A percentile compares a stretch with the other conserved stretches of the same genome.
phyloP scores from a whole-genome alignment of 2,113 vertebrate genomes.

The Aviceda subcristata region DNA sequence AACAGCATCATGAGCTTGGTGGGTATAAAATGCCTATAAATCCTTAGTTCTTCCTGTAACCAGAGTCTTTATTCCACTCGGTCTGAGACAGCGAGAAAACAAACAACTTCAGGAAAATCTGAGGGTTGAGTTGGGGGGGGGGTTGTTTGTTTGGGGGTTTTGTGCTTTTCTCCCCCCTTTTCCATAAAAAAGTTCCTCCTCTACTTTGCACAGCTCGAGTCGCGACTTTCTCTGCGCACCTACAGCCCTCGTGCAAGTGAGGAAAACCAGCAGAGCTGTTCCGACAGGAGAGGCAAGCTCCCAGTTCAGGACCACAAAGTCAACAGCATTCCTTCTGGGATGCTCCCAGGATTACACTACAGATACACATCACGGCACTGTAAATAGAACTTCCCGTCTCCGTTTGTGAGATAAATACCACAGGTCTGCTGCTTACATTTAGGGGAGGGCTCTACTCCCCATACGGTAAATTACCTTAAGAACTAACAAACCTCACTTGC shows the following conservation, averaged over 20 bases:
- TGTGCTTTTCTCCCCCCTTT: not conserved
- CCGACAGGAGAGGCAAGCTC: not conserved
- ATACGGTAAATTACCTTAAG: not conserved
- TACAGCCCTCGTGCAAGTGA: not conserved
- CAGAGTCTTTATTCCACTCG: not conserved
- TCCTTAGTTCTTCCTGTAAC: not conserved
- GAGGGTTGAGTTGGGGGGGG: not conserved
- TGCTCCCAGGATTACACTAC: not conserved
- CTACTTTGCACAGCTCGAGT: not conserved
- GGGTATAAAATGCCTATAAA: slow-evolving; percentile 23
- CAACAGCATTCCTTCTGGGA: not conserved
- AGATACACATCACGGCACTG: not conserved
- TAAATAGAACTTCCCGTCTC: not conserved
- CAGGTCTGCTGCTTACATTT: not conserved
- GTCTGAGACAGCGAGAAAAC: not conserved
- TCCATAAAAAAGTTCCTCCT: not conserved
- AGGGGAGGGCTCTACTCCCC: not conserved
- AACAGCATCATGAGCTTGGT: not conserved
- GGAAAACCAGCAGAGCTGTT: not conserved
- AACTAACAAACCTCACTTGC: not conserved
- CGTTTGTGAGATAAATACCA: not conserved
- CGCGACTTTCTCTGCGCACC: not conserved
- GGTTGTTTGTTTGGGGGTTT: not conserved
- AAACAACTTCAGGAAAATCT: not conserved
- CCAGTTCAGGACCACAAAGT: not conserved